Base-by-base conservation (phyloP, 2,888 invertebrate species). In the Rapana venosa region DNA sequence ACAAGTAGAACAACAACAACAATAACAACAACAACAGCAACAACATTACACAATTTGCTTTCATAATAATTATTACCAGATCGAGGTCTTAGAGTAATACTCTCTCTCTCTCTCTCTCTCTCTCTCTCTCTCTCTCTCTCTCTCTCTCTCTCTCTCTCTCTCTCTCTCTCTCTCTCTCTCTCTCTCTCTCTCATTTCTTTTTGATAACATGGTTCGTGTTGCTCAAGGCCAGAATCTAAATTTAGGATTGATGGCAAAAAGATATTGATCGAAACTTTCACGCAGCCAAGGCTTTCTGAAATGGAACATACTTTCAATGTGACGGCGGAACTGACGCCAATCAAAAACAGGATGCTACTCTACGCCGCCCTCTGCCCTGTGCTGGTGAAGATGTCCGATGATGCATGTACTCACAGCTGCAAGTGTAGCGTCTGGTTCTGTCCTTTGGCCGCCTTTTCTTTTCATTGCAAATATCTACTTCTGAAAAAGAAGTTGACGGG, bases 21-120 rank as follows among this genome's bases (percentile, higher is more conserved):
- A 47, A 47, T 2, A 47, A 47, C 47, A 47, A 47, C 47, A 47
- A 47, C 47, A 47, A 47, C 47, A 47, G 47, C 47, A 47, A 47
- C 47, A 47, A 47, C 47, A 47, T 5, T 47, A 47, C n/a, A 47
- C 47, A 47, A 8, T 22, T 22, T 26, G 8, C 1, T n/a, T 26
- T 0, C 20, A 66, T 20, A 20, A 61, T 61, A 20, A 13, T 61
- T 13, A 66, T 66, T 66, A 6, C 26, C 66, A 22, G 22, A 20
- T 26, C 66, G 20, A 66, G 66, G 22, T 66, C 22, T 5, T 5
- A 66, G 66, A 66, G 66, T 66, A 26, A 66, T 20, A 22, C 74
- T 74, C 74, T 61, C 61, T 61, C 61, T 61, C 74, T 74, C 74
- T 74, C 74, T 74, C 74, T 74, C 74, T 74, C 74, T n/a, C n/a